phyloP scores from a whole-genome alignment of 2,113 vertebrate genomes.

The Megaceryle torquata region DNA sequence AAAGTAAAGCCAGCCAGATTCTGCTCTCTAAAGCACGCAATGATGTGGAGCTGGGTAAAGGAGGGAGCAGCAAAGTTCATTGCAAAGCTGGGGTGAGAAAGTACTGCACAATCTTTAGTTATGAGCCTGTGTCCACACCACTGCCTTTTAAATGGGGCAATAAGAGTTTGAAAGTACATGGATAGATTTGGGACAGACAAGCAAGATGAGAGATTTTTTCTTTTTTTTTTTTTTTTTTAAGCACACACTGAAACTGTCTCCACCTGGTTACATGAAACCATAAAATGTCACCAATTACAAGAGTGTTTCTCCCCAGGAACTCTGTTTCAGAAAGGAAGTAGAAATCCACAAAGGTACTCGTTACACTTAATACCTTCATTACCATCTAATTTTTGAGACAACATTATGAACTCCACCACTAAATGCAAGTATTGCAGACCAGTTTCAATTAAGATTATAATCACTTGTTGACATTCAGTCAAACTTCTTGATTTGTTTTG shows the following conservation, averaged over 20 bases:
- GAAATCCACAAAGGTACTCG: slow-evolving; percentile 59
- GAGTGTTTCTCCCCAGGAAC: slow-evolving; percentile 39
- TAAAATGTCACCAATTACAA: slow-evolving; percentile 57
- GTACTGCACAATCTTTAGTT: not conserved
- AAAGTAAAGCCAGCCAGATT: not conserved
- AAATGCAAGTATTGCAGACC: slow-evolving; percentile 30
- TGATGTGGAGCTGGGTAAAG: not conserved
- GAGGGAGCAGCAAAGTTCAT: not conserved
- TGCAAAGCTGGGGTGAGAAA: not conserved
- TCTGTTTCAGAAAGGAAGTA: slow-evolving; percentile 41
- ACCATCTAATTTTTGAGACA: slow-evolving; percentile 55
- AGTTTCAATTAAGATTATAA: slow-evolving; percentile 65
- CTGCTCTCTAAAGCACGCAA: not conserved
- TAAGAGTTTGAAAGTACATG: not conserved
- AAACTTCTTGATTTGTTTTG: slow-evolving; percentile 58
- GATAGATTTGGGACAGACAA: slow-evolving; percentile 10
- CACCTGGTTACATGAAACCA: slow-evolving; percentile 27
- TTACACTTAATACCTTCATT: slow-evolving; percentile 56
- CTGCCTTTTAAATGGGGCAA: not conserved
- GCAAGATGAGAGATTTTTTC: not conserved
- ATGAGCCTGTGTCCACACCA: not conserved
- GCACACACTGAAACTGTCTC: slow-evolving; percentile 2
- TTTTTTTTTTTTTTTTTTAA: not conserved
- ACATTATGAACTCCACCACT: slow-evolving; percentile 30
- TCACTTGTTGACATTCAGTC: slow-evolving; percentile 62